These are phyloP conservation scores for Hypsopygia costalis DNA, from an alignment of 2,888 invertebrate species.

Conservation along the genomic window DNA sequence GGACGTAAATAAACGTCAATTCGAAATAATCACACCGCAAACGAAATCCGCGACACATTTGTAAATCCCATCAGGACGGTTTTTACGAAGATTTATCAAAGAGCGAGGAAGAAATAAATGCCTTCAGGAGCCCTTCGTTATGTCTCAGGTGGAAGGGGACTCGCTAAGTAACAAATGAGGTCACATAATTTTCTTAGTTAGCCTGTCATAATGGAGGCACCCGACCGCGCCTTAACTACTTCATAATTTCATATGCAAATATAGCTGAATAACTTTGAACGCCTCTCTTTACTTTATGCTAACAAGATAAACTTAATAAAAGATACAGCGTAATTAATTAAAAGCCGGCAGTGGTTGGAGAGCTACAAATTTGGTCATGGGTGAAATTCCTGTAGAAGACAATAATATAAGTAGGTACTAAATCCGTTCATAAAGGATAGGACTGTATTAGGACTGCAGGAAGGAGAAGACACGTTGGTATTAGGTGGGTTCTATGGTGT, in stretches of 20 bases:
- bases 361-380: no score
- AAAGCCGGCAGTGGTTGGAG: no score
- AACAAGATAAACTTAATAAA: no score
- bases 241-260: constrained; percentile 7
- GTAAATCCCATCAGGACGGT: constrained; percentile 37
- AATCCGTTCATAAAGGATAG: no score
- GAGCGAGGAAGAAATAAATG: constrained; percentile 41
- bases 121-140: constrained; percentile 41
- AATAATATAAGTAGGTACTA: no score
- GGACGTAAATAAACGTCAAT: not conserved
- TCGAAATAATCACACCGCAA: not conserved
- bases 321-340: no score
- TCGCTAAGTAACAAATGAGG: constrained; percentile 42
- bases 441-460: no score
- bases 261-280: not conserved
- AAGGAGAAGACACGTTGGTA: no score
- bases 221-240: constrained; percentile 5
- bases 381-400: no score
- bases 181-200: constrained; percentile 57
- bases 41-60: constrained; percentile 11
- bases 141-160: constrained; percentile 31
- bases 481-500: no score
- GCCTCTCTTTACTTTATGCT: not conserved
- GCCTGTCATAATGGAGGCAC: constrained; percentile 14
- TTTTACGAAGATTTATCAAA: constrained; percentile 47